Conservation (phyloP, 2,113 vertebrate species). For the Tachycineta bicolor region DNA sequence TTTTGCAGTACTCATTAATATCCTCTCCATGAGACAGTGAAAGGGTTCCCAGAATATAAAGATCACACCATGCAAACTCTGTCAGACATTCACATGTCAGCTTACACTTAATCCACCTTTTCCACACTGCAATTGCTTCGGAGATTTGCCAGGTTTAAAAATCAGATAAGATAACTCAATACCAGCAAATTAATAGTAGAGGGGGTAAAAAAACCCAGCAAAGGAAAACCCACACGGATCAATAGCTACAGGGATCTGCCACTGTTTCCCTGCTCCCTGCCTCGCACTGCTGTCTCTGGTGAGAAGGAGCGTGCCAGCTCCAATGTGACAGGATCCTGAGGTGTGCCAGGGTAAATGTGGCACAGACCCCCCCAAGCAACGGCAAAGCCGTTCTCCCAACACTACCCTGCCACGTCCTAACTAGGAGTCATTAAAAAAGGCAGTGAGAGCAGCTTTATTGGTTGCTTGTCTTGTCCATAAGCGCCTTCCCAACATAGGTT, state of each 20-base stretch:
- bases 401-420: background rate
- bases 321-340: background rate
- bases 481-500: background rate
- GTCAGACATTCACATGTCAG: background rate
- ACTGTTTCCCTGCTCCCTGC: background rate
- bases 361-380: background rate
- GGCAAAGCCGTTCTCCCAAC: background rate
- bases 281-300: background rate
- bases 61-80: background rate
- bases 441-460: background rate
- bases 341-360: background rate
- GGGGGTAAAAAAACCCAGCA: background rate
- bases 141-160: constrained; percentile 1
- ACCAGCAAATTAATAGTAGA: background rate
- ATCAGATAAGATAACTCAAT: constrained; percentile 20
- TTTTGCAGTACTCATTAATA: background rate
- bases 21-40: background rate
- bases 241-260: background rate
- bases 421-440: background rate
- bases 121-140: background rate
- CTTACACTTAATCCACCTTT: background rate
- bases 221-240: background rate
- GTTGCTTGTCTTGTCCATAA: background rate
- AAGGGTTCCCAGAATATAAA: background rate
- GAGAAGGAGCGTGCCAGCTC: background rate